Conservation (phyloP, 2,888 invertebrate species). For the Eupeodes latifasciatus region DNA sequence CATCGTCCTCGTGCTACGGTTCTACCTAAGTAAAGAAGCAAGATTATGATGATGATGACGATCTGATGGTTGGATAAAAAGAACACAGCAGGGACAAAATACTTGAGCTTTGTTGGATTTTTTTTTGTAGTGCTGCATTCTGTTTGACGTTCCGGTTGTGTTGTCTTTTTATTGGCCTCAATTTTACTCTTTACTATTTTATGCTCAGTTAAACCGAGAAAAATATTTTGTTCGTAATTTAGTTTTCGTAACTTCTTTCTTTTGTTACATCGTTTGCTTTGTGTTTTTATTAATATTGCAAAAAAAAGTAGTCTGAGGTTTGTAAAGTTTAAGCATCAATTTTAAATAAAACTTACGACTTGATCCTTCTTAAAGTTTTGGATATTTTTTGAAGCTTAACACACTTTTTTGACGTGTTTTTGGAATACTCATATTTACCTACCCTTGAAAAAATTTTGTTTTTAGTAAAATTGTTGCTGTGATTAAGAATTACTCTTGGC, state of each 20-base stretch:
- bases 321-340: not conserved
- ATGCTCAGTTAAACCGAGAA: constrained; percentile 15
- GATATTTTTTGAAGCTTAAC: no score
- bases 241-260: not conserved
- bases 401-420: no score
- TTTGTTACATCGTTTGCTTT: not conserved
- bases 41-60: constrained; percentile 11
- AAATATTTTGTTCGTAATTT: not conserved
- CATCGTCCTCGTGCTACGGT: not conserved
- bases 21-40: not conserved
- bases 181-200: constrained; percentile 9
- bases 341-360: no score
- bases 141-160: not conserved
- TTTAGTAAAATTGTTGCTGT: not conserved
- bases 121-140: not conserved
- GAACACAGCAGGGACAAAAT: constrained; percentile 16
- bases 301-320: not conserved
- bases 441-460: not conserved
- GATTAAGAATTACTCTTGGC: constrained; percentile 4
- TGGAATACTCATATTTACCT: not conserved
- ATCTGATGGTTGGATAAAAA: constrained; percentile 6
- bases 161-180: constrained; percentile 22
- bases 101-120: constrained; percentile 7
- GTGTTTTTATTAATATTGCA: constrained; percentile 1
- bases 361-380: no score